phyloP scores from a whole-genome alignment of 2,888 invertebrate species.

The Oligia strigilis region DNA sequence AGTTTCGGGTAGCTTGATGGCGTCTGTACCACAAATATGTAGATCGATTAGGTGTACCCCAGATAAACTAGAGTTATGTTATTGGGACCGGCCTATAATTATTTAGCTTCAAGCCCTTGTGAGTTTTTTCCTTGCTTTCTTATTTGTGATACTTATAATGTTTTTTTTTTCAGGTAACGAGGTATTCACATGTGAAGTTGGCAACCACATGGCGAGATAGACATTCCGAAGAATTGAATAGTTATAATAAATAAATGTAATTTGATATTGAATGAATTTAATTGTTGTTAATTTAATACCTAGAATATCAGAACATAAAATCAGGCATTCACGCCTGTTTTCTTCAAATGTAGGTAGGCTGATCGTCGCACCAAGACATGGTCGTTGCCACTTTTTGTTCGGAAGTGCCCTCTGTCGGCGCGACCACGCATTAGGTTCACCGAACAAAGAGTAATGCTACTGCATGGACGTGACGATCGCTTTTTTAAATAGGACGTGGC shows the following conservation, averaged over 20 bases:
- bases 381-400: neutral
- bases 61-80: neutral
- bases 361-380: neutral
- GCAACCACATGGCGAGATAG: conserved; percentile 73
- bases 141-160: neutral
- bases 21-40: too few species aligned
- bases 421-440: neutral
- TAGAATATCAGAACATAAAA: neutral
- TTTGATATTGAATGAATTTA: neutral
- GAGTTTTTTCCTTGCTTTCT: neutral
- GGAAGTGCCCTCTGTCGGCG: neutral
- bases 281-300: neutral
- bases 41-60: neutral
- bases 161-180: conserved; percentile 75
- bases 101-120: neutral
- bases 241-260: conserved; percentile 30
- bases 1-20: too few species aligned
- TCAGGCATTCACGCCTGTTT: neutral
- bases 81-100: neutral
- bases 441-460: neutral
- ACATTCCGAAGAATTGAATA: conserved; percentile 6
- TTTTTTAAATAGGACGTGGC: too few species aligned
- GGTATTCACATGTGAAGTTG: conserved; percentile 79
- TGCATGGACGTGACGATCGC: neutral
- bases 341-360: too few species aligned